Evolutionary conservation across 2,797 vertebrate species (phyloP), one percentile per base, ranked within the genome.

Genomic region (Podarcis lilfordi): DNA sequence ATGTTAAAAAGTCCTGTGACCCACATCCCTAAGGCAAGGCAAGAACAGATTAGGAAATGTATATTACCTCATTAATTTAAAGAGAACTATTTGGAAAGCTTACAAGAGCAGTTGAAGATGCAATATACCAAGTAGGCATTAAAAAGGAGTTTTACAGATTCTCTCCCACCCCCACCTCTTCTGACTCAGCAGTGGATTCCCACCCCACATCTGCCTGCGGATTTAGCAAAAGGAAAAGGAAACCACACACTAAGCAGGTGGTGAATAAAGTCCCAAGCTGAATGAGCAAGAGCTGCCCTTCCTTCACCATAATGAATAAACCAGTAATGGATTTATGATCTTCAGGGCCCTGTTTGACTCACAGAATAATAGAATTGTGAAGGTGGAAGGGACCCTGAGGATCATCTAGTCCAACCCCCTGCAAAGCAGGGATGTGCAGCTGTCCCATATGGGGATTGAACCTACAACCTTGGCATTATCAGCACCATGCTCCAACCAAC

Each of bases 1-100:
- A 2, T 55, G 78, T 64, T 68, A 55, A 71, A 43, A 91, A 61
- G 78, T 76, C 80, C 82, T 45, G 37, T 77, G 85, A 80, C 76
- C 86, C 75, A 13, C 78, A 80, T 84, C 88, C 81, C 61, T 76
- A 92, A 89, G 85, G n/a, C 85, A 87, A 84, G 59, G n/a, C 1
- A 9, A 84, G 35, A 87, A 86, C 83, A 32, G 71, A 77, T 92
- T 79, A 89, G 91, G 72, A 86, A 83, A 81, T 43, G 32, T 35
- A 66, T 71, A 64, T 64, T 78, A 86, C 66, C 76, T 40, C 10
- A 89, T 55, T 85, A 5, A 79, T 89, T 90, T 84, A 78, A 84
- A 27, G 91, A 86, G 81, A 86, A 72, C 71, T n/a, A 50, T 59
- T 59, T 69, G 40, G 79, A 91, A 92, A 81, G 45, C n/a, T 66